Percentiles rank a stretch among this genome's conserved stretches.
phyloP scores from a whole-genome alignment of 2,797 vertebrate species.

The Sphenodon punctatus region DNA sequence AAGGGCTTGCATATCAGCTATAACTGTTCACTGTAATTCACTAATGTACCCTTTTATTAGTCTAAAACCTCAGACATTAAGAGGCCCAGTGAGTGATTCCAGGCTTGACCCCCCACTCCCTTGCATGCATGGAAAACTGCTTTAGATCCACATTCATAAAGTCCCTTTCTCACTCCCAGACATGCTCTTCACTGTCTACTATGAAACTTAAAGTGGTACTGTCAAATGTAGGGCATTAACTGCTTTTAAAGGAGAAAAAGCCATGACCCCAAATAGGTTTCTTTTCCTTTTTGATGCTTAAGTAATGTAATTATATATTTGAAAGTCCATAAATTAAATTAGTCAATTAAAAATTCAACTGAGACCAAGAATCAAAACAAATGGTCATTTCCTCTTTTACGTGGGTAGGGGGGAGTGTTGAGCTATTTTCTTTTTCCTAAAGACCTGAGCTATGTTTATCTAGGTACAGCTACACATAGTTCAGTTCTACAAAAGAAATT shows the following conservation, averaged over 20 bases:
- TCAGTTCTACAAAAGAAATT: constrained; percentile 11
- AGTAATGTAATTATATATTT: neutral
- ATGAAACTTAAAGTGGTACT: neutral
- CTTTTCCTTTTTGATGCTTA: neutral
- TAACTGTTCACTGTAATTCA: neutral
- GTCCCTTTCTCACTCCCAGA: neutral
- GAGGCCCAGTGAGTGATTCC: neutral
- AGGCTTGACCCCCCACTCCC: fast-evolving
- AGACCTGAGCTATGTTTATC: constrained; percentile 43
- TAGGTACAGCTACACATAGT: constrained; percentile 19
- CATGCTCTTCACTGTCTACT: neutral
- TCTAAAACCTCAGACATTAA: neutral
- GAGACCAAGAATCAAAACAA: constrained; percentile 43
- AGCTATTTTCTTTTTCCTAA: constrained; percentile 10
- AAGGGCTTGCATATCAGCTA: neutral
- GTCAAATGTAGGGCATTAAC: neutral
- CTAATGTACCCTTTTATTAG: neutral
- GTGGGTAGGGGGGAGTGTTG: constrained; percentile 37
- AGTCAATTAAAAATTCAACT: constrained; percentile 9
- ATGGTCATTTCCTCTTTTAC: neutral
- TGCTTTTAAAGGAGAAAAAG: neutral
- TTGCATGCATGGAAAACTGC: neutral
- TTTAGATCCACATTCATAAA: neutral
- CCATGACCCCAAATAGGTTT: neutral
- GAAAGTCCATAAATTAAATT: neutral